Evolutionary conservation across 2,113 vertebrate species (phyloP).

Genomic region (Orcinus orca): DNA sequence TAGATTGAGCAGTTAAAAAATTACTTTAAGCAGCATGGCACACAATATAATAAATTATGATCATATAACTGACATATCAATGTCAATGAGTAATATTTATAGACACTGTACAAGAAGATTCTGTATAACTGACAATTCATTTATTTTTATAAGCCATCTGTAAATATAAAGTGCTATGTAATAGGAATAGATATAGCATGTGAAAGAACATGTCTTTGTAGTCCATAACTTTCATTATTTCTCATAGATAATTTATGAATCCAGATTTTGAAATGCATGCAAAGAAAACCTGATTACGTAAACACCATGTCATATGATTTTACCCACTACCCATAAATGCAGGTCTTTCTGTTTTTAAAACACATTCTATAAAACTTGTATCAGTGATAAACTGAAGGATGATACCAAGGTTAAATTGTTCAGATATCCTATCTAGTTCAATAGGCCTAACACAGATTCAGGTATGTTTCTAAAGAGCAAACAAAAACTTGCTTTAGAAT

Average conservation of each 20-base stretch:
- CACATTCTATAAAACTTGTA: not conserved
- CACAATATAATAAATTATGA: not conserved
- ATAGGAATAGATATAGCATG: not conserved
- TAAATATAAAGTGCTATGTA: conserved; percentile 49
- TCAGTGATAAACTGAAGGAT: not conserved
- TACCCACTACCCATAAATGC: conserved; percentile 46
- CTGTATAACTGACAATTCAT: not conserved
- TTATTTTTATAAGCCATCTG: conserved; percentile 50
- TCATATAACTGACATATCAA: not conserved
- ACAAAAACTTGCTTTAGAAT: conserved; percentile 33
- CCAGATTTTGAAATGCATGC: conserved; percentile 66
- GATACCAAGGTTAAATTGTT: not conserved
- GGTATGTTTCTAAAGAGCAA: not conserved
- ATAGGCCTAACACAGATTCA: not conserved
- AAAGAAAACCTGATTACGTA: conserved; percentile 69
- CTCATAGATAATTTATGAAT: conserved; percentile 36
- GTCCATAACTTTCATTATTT: conserved; percentile 22
- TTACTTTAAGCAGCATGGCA: not conserved
- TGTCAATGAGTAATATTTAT: conserved; percentile 26
- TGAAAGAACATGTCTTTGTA: conserved; percentile 5
- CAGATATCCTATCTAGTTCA: not conserved
- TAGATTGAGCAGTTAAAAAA: not conserved
- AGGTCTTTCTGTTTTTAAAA: conserved; percentile 37
- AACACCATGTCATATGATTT: conserved; percentile 46
- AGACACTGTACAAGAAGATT: conserved; percentile 36